Conservation (phyloP, 1,140 invertebrate genomes). For the Tribolium castaneum region DNA sequence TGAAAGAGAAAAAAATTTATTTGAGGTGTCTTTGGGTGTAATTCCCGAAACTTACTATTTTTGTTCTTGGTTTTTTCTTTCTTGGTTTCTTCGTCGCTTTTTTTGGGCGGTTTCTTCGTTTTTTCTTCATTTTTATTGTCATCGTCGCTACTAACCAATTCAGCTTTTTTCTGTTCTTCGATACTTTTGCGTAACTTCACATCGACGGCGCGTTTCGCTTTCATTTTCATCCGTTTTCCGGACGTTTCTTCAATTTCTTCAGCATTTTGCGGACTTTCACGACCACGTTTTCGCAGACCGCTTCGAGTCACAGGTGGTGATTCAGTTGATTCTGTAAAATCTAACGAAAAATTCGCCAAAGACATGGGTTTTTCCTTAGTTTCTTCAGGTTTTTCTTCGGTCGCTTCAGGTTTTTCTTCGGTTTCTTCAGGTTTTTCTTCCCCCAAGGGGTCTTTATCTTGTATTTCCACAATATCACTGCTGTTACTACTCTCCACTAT, state of each 20-base stretch:
- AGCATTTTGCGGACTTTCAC: conserved; percentile 38
- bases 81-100: conserved; percentile 11
- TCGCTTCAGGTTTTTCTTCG: conserved; percentile 35
- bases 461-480: not conserved
- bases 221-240: conserved; percentile 67
- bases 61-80: conserved; percentile 18
- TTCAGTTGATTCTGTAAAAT: conserved; percentile 63
- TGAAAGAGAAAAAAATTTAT: not conserved
- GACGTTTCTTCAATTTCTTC: conserved; percentile 62
- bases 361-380: conserved; percentile 4
- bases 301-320: conserved; percentile 51
- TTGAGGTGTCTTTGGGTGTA: no score
- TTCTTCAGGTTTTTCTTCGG: conserved; percentile 36
- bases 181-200: conserved; percentile 68
- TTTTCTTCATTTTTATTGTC: conserved; percentile 59
- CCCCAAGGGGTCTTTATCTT: conserved; percentile 49
- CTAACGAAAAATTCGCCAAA: conserved; percentile 45
- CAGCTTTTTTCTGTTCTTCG: conserved; percentile 69
- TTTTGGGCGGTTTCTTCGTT: conserved; percentile 29
- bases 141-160: conserved; percentile 68
- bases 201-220: conserved; percentile 66
- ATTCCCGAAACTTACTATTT: not conserved
- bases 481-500: conserved; percentile 40
- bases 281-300: conserved; percentile 50
- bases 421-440: conserved; percentile 40